Evolutionary conservation across 2,113 vertebrate species (phyloP).

Genomic region (Gracilinanus agilis): DNA sequence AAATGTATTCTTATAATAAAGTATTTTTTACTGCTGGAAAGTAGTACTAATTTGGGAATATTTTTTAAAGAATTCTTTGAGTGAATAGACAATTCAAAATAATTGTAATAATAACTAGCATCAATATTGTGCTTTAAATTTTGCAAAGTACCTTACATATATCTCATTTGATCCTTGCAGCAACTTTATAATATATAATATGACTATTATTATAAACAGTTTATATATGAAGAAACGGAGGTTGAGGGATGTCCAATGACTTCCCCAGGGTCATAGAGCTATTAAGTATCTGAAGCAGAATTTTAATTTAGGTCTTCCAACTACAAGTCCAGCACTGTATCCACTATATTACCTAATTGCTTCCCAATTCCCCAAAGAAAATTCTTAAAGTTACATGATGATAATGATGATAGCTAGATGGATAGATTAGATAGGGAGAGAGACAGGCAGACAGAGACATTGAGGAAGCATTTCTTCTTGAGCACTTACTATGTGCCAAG

Average conservation of each 20-base stretch:
- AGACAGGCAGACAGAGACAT: no score
- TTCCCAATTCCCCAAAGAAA: no score
- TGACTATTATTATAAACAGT: background rate
- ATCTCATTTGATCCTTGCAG: background rate
- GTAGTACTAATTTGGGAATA: background rate
- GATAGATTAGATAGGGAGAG: no score
- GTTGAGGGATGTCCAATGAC: background rate
- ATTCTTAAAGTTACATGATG: no score
- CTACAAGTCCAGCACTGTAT: no score
- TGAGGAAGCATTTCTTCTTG: no score
- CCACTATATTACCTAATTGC: no score
- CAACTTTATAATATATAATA: background rate
- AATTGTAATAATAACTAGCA: background rate
- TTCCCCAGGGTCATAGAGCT: background rate
- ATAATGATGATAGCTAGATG: no score
- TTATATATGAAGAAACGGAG: background rate
- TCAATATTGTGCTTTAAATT: background rate
- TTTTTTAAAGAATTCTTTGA: background rate
- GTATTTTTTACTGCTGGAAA: background rate
- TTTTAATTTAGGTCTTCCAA: no score
- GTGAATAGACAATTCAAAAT: background rate
- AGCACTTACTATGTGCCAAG: no score
- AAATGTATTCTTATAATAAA: background rate
- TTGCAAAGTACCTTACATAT: background rate
- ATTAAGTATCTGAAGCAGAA: background rate